Evolutionary conservation across 2,113 vertebrate species (phyloP).

Genomic region (Nothobranchius furzeri): DNA sequence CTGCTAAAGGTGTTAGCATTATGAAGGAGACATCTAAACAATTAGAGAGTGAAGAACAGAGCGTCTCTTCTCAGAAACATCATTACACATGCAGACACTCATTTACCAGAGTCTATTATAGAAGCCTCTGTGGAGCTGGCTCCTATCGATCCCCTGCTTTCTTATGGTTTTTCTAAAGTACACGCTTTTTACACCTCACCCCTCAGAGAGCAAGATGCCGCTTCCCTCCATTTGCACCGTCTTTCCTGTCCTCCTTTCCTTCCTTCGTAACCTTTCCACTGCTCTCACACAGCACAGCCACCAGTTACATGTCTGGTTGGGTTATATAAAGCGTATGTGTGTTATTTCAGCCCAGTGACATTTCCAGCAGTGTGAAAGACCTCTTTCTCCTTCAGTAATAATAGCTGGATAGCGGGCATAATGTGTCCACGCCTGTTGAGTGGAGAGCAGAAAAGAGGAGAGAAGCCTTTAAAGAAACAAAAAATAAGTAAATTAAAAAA

Average conservation of each 20-base stretch:
- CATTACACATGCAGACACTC: constrained; percentile 8
- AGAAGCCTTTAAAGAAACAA: constrained; percentile 33
- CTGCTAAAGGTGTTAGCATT: constrained; percentile 25
- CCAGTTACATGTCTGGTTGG: constrained; percentile 35
- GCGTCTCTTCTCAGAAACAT: constrained; percentile 12
- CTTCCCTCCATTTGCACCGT: constrained; percentile 30
- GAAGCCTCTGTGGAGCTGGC: constrained; percentile 41
- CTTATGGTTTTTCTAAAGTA: constrained; percentile 24
- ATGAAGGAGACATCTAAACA: constrained; percentile 32
- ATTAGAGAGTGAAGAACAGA: constrained; percentile 15
- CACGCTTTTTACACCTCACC: constrained; percentile 52
- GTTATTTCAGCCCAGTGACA: constrained; percentile 66
- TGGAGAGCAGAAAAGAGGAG: constrained; percentile 16
- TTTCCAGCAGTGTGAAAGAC: constrained; percentile 65
- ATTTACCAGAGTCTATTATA: constrained; percentile 28
- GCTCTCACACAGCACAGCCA: constrained; percentile 31
- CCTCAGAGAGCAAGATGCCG: constrained; percentile 19
- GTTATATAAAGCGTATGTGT: constrained; percentile 34
- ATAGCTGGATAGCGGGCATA: constrained; percentile 54
- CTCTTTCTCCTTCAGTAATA: constrained; percentile 41
- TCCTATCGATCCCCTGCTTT: constrained; percentile 51
- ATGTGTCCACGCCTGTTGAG: constrained; percentile 52
- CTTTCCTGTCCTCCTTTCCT: constrained; percentile 15
- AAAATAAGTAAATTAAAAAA: not conserved
- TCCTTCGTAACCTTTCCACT: constrained; percentile 58